Evolutionary conservation across 2,113 vertebrate genomes (phyloP), one percentile per base, ranked within the genome.

Genomic region (Gallinago paraguaiae): DNA sequence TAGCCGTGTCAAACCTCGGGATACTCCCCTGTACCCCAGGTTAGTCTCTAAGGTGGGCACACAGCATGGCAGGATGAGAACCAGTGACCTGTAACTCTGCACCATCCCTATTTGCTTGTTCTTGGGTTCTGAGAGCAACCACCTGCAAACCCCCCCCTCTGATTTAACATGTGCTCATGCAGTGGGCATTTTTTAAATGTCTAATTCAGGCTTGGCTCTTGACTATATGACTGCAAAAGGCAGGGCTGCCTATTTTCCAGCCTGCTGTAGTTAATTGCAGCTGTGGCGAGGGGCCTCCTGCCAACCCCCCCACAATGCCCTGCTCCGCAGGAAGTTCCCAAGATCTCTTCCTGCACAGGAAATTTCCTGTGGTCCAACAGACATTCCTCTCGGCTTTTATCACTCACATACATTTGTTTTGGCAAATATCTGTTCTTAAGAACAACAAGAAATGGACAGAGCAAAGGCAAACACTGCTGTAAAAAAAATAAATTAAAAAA

Each of bases 301-400:
- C 98, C 98, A 98, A 97, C 68, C 96, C 97, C 97, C 98, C 98
- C 98, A 98, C 97, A 98, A 98, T 98, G 83, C 98, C 97, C 96
- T 46, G 31, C 97, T 97, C 84, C 97, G 97, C 98, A 99, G 99
- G 99, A 99, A 99, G 98, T 97, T 98, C 98, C 98, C 95, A 97
- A 98, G 98, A 98, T 98, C 98, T 72, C 98, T 99, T 98, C 98
- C 98, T 98, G 98, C 96, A 98, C 98, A 98, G 98, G 99, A 99
- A 99, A 98, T 98, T 99, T 99, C 99, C 98, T 98, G 98, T 97
- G 97, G 98, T 97, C 97, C 97, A 98, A 98, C 98, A 98, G 98
- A 98, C 98, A 98, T 97, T 97, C 95, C 97, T 97, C 92, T 93
- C 86, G 59, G 96, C 96, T 94, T 98, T 98, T 98, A 98, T 98